phyloP scores from a whole-genome alignment of 2,113 vertebrate species.

The Bolborhynchus lineola region DNA sequence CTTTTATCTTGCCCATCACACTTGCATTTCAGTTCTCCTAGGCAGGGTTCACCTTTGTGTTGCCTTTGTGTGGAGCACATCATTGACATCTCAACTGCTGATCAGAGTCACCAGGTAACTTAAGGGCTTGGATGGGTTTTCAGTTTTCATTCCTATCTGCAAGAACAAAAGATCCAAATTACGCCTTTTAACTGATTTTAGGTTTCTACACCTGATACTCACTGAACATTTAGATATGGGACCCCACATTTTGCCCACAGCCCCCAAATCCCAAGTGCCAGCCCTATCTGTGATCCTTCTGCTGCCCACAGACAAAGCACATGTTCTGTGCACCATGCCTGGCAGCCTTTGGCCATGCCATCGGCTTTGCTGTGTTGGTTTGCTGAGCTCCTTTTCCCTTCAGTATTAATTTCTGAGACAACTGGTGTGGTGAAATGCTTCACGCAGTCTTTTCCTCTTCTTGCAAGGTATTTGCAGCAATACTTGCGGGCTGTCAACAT shows the following conservation, averaged over 20 bases:
- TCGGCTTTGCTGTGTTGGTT: background rate
- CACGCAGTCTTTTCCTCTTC: background rate
- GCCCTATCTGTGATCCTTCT: background rate
- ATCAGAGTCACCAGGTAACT: background rate
- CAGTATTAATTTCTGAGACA: background rate
- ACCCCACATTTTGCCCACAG: background rate
- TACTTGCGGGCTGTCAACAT: background rate
- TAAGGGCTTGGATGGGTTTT: background rate
- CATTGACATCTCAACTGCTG: background rate
- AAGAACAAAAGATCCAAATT: background rate
- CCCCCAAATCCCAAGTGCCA: background rate
- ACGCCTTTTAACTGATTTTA: background rate
- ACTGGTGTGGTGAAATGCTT: accelerated
- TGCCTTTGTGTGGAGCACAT: background rate
- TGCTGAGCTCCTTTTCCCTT: background rate
- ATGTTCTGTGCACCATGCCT: accelerated
- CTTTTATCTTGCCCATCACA: constrained; percentile 41
- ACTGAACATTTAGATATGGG: accelerated
- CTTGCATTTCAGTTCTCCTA: constrained; percentile 7
- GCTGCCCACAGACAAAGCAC: accelerated
- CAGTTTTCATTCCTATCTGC: background rate
- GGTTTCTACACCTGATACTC: background rate
- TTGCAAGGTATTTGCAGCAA: background rate
- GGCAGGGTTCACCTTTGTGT: constrained; percentile 28
- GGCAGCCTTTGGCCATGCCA: accelerated